These are phyloP conservation scores for Dinomys branickii DNA, from an alignment of 2,113 vertebrate genomes.

Conservation along the genomic window DNA sequence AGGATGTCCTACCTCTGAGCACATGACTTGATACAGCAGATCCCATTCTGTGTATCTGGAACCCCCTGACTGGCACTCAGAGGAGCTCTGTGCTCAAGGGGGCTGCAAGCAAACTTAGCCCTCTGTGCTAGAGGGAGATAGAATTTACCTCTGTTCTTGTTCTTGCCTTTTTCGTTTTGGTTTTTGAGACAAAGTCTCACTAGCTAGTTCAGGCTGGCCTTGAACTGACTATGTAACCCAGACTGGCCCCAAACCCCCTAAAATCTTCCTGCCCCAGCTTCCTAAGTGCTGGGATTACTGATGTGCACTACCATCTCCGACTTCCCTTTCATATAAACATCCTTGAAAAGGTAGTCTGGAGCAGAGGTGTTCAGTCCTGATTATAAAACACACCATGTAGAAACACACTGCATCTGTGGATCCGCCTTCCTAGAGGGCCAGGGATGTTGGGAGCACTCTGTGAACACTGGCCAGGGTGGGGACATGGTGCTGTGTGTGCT, in stretches of 20 bases:
- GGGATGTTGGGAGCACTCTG: neutral
- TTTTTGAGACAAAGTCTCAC: neutral
- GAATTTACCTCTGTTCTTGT: neutral
- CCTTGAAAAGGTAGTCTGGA: neutral
- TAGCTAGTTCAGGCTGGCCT: neutral
- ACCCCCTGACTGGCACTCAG: neutral
- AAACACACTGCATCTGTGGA: neutral
- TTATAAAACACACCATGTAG: neutral
- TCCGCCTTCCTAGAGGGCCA: neutral
- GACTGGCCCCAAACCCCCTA: too few species aligned
- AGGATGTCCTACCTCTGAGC: neutral
- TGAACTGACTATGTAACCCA: neutral
- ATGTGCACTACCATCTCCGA: neutral
- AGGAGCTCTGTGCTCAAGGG: neutral
- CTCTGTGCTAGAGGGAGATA: neutral
- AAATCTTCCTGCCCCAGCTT: neutral
- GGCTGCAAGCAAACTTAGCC: neutral
- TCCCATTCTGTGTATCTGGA: neutral
- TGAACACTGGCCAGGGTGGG: neutral
- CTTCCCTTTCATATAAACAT: neutral
- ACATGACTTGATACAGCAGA: neutral
- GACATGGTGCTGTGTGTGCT: neutral
- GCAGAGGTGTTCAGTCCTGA: neutral
- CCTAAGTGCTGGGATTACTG: neutral
- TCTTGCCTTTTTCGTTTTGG: neutral